phyloP scores from a whole-genome alignment of 2,113 vertebrate genomes.

The Gavia stellata region DNA sequence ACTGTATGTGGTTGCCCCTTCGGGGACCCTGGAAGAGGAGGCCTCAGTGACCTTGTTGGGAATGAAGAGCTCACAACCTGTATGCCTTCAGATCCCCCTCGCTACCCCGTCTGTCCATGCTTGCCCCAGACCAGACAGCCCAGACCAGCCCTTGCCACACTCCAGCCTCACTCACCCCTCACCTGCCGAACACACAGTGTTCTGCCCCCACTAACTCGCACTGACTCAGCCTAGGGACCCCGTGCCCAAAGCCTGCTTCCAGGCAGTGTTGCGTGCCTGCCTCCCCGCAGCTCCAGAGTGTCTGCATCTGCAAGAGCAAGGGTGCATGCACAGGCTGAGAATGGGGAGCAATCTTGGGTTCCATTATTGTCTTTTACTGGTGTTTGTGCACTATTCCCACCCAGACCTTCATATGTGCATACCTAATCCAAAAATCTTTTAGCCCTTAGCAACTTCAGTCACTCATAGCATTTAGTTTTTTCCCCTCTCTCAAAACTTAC shows the following conservation, averaged over 20 bases:
- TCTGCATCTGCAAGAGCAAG: not conserved
- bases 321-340: not conserved
- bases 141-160: not conserved
- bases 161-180: not conserved
- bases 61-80: not conserved
- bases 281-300: not conserved
- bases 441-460: not conserved
- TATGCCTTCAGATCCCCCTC: not conserved
- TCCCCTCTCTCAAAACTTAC: not conserved
- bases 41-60: not conserved
- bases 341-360: not conserved
- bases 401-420: not conserved
- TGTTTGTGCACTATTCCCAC: not conserved
- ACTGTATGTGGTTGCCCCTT: not conserved
- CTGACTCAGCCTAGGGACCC: not conserved
- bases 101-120: not conserved
- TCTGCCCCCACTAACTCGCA: not conserved
- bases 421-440: not conserved
- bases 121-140: not conserved
- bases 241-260: not conserved
- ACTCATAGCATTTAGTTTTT: not conserved
- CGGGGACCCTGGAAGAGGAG: not conserved
- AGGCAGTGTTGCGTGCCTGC: not conserved
- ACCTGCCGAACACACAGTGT: not conserved
- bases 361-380: not conserved